A percentile compares a stretch with the other conserved stretches of the same genome.
Evolutionary conservation across 2,888 invertebrate species (phyloP).

Genomic region (Drosophila borealis): DNA sequence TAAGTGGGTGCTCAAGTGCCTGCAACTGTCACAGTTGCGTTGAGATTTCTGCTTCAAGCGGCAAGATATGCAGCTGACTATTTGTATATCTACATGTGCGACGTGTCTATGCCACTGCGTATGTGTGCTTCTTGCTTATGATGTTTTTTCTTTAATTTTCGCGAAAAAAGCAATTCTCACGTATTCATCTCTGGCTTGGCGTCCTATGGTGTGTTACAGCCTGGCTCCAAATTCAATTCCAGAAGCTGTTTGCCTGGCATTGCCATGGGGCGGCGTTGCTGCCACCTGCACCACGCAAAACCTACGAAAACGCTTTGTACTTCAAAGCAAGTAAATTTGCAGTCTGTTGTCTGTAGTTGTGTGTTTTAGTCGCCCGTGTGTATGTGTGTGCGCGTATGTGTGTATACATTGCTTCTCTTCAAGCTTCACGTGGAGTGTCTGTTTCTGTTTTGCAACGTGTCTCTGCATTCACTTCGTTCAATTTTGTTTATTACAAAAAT

Average conservation of each 20-base stretch:
- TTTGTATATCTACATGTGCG: background rate
- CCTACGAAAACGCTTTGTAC: slow-evolving; percentile 67
- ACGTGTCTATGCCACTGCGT: background rate
- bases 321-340: slow-evolving; percentile 70
- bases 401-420: slow-evolving; percentile 19
- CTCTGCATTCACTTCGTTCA: slow-evolving; percentile 50
- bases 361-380: slow-evolving; percentile 14
- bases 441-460: slow-evolving; percentile 37
- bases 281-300: slow-evolving; percentile 33
- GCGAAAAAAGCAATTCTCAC: slow-evolving; percentile 77
- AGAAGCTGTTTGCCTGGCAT: slow-evolving; percentile 45
- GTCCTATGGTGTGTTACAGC: slow-evolving; percentile 49
- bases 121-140: slow-evolving; percentile 43
- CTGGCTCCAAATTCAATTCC: slow-evolving; percentile 66
- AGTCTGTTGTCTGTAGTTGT: slow-evolving; percentile 40
- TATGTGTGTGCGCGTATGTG: slow-evolving; percentile 31
- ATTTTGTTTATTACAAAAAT: slow-evolving; percentile 56
- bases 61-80: slow-evolving; percentile 28
- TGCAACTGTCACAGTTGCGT: slow-evolving; percentile 70
- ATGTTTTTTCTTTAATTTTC: slow-evolving; percentile 77
- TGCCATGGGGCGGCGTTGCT: slow-evolving; percentile 70
- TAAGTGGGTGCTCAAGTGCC: slow-evolving; percentile 57
- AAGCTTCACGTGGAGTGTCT: slow-evolving; percentile 5
- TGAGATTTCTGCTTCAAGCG: slow-evolving; percentile 51
- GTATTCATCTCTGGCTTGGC: slow-evolving; percentile 54